Evolutionary conservation across 2,888 invertebrate species (phyloP).

Genomic region (Lasioglossum morio): DNA sequence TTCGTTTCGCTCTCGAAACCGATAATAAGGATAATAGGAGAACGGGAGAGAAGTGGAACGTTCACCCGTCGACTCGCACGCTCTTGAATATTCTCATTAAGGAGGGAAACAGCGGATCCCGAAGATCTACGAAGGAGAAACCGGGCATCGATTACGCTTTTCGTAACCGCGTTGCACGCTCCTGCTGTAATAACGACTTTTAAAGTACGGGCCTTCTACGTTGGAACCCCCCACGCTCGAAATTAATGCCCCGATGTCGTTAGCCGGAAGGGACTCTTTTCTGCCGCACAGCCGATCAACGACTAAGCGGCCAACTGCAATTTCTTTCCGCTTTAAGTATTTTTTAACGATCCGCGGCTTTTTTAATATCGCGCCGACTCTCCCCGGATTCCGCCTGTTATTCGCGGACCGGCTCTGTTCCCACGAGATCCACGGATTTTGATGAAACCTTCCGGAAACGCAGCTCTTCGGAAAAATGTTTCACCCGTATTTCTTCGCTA

Average conservation of each 20-base stretch:
- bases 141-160: conserved; percentile 20
- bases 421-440: not conserved
- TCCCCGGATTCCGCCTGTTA: conserved; percentile 23
- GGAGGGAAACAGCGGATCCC: not conserved
- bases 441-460: not conserved
- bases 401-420: not conserved
- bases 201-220: conserved; percentile 33
- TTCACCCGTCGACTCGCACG: conserved; percentile 4
- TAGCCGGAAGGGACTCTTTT: conserved; percentile 27
- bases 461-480: not conserved
- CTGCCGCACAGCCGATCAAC: conserved; percentile 2
- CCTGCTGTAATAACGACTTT: conserved; percentile 48
- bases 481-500: no score
- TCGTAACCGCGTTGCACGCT: not conserved
- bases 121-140: not conserved
- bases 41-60: not conserved
- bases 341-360: conserved; percentile 49
- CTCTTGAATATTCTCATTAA: conserved; percentile 16
- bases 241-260: conserved; percentile 38
- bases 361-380: conserved; percentile 45
- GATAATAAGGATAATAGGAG: conserved; percentile 67
- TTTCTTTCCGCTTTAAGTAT: conserved; percentile 44
- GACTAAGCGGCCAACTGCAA: conserved; percentile 42
- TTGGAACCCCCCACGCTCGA: not conserved
- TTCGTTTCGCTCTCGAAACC: conserved; percentile 68